Evolutionary conservation across 2,888 invertebrate genomes (phyloP), one percentile per base, ranked within the genome.

Genomic region (Hypolimnas misippus): DNA sequence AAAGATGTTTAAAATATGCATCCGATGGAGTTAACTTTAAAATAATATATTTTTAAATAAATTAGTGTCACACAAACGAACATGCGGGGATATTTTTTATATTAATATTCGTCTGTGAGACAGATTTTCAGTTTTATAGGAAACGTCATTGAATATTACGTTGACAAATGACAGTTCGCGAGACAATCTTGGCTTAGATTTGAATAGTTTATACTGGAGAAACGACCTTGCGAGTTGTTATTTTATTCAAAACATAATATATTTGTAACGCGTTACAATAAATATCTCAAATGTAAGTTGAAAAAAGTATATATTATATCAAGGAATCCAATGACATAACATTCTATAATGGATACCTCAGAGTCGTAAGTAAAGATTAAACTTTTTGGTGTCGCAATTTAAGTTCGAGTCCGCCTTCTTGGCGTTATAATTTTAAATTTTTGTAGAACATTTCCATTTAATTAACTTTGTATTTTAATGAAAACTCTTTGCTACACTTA

Each of bases 121-220:
- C 38, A 57, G 25, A 63, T 52, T 52, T 61, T 56, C 21, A 40
- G 52, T 57, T 29, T 56, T 16, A 50, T 40, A 65, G 65, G 54
- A 63, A 66, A 63, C 53, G 31, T 21, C 46, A 54, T 50, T 61
- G 54, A 35, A 25, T n/a, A 29, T 56, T 49, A 57, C 46, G 40
- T 53, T 58, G 61, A 67, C 61, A 62, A 64, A 67, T 67, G 58
- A 57, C 53, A 67, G 52, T 56, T 17, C 46, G 53, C 52, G 58
- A 54, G 53, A 59, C 63, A 66, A 33, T 65, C 53, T 62, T 67
- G 67, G 62, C 65, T 49, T 64, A 61, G 52, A 62, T 59, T 44
- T 56, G 14, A 51, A 21, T 55, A 64, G 57, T 62, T 65, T 59
- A 63, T 17, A 49, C 65, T 62, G 65, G 65, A 65, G 29, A 65